Evolutionary conservation across 1,140 invertebrate species (phyloP), one percentile per base, ranked within the genome.

Genomic region (Meloidogyne chitwoodi): DNA sequence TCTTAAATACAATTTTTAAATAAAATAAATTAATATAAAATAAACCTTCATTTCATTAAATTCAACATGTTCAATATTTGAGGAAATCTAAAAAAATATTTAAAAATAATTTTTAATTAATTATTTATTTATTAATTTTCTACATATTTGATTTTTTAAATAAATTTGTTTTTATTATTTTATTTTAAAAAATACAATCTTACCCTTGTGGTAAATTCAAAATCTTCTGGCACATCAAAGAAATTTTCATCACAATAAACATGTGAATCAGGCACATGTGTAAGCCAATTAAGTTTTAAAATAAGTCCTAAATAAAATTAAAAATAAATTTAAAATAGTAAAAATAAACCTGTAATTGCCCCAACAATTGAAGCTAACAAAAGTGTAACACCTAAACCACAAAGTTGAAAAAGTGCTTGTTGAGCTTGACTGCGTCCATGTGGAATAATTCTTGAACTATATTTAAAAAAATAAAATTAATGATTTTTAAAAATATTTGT

Each of bases 161-260:
- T 41, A 41, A 41, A 14, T 41, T 41, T 38, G 34, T 38, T 38
- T 38, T 38, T 38, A 38, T 10, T 38, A 10, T n/a, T n/a, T n/a
- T n/a, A n/a, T n/a, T n/a, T n/a, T n/a, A n/a, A n/a, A n/a, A n/a
- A n/a, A n/a, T n/a, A n/a, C n/a, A 38, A 38, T 8, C 6, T 3
- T 48, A 78, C 77, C 70, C 85, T 79, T 16, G 84, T 84, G 24
- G 85, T 87, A 80, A 85, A 85, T 62, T 87, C 84, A 62, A 82
- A 85, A 68, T 85, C 84, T 73, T 82, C 78, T 24, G 84, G 85
- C 19, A 82, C 81, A 63, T 87, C 77, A 70, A 85, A 85, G 71
- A 86, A 85, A 34, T 83, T 82, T 61, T 78, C 80, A 67, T 85
- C 84, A 34, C 80, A 76, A 73, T 74, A 85, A 56, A 74, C 66